Conservation (phyloP, 2,113 vertebrate genomes). For the Vulpes vulpes region DNA sequence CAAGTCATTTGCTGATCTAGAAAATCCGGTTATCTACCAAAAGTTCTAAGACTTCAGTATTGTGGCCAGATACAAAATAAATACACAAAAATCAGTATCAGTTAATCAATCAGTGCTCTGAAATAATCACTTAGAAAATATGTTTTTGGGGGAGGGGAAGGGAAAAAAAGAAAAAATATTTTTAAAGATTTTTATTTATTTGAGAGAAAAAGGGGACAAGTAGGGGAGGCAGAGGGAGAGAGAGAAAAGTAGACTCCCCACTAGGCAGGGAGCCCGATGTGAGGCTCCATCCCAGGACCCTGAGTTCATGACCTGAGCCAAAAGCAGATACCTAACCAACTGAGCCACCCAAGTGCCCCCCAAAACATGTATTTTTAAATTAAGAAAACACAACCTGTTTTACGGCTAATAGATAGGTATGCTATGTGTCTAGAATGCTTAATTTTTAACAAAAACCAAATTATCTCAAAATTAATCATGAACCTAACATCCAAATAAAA, state of each 20-base stretch:
- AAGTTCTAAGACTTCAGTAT: background rate
- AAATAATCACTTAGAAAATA: conserved; percentile 24
- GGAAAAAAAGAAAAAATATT: background rate
- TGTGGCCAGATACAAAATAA: conserved; percentile 3
- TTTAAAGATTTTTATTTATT: background rate
- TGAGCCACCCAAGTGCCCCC: background rate
- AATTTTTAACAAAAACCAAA: conserved; percentile 11
- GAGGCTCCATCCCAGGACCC: background rate
- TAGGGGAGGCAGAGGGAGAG: background rate
- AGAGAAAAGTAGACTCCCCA: background rate
- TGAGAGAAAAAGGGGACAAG: background rate
- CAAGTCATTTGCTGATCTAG: background rate
- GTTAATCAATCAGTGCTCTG: background rate
- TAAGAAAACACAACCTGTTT: background rate
- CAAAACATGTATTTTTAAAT: background rate
- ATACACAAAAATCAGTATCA: background rate
- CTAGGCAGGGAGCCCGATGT: background rate
- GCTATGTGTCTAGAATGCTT: background rate
- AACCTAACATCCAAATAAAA: conserved; percentile 25
- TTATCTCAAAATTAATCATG: background rate
- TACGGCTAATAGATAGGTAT: background rate
- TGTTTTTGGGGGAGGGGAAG: background rate
- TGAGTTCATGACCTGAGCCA: background rate
- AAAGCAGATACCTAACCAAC: background rate
- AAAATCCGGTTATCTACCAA: background rate